Evolutionary conservation across 2,888 invertebrate species (phyloP), one percentile per base, ranked within the genome.

Genomic region (Sarcophaga rosellei): DNA sequence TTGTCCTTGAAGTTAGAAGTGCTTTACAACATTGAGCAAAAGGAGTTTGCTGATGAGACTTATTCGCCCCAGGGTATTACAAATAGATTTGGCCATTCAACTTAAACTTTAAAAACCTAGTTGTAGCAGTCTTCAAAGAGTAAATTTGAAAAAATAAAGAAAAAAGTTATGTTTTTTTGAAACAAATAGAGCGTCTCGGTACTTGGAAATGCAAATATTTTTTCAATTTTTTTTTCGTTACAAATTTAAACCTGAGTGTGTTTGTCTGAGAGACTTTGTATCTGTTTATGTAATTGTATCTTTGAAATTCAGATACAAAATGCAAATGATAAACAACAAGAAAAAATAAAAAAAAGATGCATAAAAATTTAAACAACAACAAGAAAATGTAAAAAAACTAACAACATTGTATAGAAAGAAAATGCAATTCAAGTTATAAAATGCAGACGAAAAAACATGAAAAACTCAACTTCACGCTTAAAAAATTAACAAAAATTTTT

Each of bases 121-220:
- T 5, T 35, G 4, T 4, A 53, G 53, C 3, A 53, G 3, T 53
- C 17, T 53, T 53, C 1, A 0, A 47, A 53, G 1, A 17, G 53
- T 4, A 12, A 15, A 17, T 15, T 17, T 15, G 25, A 66, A 61
- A 57, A 44, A 15, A 65, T 72, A 66, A n/a, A 57, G 70, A 72
- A 77, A 82, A 76, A 65, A 65, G 57, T 57, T 70, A 59, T 76
- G 76, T 63, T 23, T 53, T 72, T 65, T 69, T 20, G 53, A 69
- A 79, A 70, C 84, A 84, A 84, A 84, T 84, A 84, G 84, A 84
- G 84, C 79, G 79, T 47, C 75, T 57, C 79, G 70, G 59, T 75
- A 70, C 44, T 63, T 79, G 79, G 59, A 57, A 53, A 79, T 84
- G 79, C 69, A 84, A 84, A 84, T 79, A 79, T 25, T 57, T 62